Evolutionary conservation across 2,113 vertebrate genomes (phyloP).

Genomic region (Microtus pennsylvanicus): DNA sequence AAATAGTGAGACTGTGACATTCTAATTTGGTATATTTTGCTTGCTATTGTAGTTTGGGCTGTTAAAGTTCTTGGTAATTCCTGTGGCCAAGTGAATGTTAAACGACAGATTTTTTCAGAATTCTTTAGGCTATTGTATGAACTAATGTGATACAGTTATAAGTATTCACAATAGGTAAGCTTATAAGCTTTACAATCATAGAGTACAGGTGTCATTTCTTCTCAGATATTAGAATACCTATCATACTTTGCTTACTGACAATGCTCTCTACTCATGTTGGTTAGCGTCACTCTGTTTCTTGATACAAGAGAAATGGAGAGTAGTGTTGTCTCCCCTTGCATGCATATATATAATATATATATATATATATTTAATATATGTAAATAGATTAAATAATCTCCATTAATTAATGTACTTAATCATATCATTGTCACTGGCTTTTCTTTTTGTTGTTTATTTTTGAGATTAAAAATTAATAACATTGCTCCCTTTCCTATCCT

Average conservation of each 20-base stretch:
- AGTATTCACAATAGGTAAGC: background rate
- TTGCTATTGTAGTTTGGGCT: background rate
- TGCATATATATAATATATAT: background rate
- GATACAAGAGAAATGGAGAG: slow-evolving; percentile 49
- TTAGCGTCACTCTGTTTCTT: slow-evolving; percentile 54
- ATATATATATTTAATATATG: background rate
- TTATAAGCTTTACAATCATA: background rate
- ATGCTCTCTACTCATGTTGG: slow-evolving; percentile 42
- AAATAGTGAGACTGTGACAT: background rate
- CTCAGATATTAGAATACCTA: slow-evolving; percentile 57
- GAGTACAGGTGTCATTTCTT: background rate
- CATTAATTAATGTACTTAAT: background rate
- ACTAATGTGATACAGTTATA: background rate
- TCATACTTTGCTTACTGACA: slow-evolving; percentile 57
- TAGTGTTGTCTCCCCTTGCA: slow-evolving; percentile 6
- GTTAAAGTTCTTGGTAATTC: background rate
- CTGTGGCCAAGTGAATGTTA: background rate
- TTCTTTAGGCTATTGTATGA: background rate
- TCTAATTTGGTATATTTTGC: background rate
- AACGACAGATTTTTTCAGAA: background rate
- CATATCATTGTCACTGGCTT: background rate
- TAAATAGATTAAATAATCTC: background rate
- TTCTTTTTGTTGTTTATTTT: background rate
- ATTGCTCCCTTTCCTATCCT: background rate
- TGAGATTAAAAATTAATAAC: background rate